These are phyloP conservation scores for Monarcha castaneiventris DNA, from an alignment of 2,113 vertebrate species.

Conservation along the genomic window DNA sequence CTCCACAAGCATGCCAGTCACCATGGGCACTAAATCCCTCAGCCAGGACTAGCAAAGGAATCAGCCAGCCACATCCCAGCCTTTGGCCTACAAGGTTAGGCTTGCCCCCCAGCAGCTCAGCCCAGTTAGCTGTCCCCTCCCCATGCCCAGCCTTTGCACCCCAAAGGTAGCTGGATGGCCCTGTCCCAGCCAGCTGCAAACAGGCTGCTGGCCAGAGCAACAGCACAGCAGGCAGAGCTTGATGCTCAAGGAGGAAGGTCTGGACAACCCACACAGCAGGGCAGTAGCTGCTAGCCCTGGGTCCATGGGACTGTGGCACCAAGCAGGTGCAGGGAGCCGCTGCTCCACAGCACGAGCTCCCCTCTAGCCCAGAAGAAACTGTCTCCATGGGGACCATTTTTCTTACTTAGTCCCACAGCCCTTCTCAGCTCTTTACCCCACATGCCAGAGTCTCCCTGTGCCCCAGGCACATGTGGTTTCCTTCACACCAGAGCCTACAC, in stretches of 20 bases:
- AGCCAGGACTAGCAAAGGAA: not conserved
- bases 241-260: not conserved
- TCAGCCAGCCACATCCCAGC: not conserved
- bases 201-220: not conserved
- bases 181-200: not conserved
- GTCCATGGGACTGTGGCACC: not conserved
- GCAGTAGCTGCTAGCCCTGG: not conserved
- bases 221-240: not conserved
- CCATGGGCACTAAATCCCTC: not conserved
- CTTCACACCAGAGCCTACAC: not conserved
- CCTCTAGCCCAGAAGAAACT: not conserved
- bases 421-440: not conserved
- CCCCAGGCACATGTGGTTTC: accelerated
- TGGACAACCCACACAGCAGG: not conserved
- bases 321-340: not conserved
- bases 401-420: not conserved
- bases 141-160: not conserved
- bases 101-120: not conserved
- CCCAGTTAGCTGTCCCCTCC: not conserved
- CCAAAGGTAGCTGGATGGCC: not conserved
- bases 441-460: not conserved
- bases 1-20: not conserved
- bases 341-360: not conserved
- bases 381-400: not conserved
- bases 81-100: not conserved